A percentile compares a stretch with the other conserved stretches of the same genome.
Conservation (phyloP, 2,113 vertebrate genomes). For the Vidua chalybeata region DNA sequence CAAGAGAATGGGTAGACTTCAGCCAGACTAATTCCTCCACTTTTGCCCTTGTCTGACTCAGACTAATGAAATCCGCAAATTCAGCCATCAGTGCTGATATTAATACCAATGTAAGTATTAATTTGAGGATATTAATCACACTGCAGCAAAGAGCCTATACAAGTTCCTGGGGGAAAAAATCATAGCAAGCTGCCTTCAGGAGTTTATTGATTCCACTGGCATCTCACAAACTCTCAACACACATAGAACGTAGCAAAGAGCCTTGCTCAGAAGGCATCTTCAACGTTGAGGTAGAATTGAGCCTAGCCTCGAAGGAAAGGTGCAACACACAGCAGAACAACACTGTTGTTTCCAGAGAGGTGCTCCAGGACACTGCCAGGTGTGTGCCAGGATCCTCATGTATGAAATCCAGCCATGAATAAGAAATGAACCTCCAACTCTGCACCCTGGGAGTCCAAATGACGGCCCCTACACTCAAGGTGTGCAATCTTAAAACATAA, state of each 20-base stretch:
- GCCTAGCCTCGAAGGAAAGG: background rate
- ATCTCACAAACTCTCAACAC: background rate
- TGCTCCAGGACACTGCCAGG: background rate
- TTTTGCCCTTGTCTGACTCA: background rate
- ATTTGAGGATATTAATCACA: background rate
- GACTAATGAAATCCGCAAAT: background rate
- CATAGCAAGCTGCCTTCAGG: background rate
- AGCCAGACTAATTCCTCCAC: background rate
- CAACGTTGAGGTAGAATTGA: background rate
- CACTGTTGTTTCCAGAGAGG: background rate
- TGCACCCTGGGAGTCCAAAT: background rate
- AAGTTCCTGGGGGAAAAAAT: background rate
- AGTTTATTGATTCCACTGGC: background rate
- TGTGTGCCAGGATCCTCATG: background rate
- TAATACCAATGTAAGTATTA: background rate
- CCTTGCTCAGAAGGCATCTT: background rate
- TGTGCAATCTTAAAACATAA: background rate
- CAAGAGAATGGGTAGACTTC: background rate
- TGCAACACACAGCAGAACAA: background rate
- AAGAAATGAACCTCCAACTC: background rate
- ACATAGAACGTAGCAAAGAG: fast-evolving
- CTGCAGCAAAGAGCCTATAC: background rate
- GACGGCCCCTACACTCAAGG: background rate
- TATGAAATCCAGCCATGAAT: background rate
- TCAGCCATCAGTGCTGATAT: background rate